These are phyloP conservation scores for Uropetala carovei DNA, from an alignment of 2,888 invertebrate species.

Conservation along the genomic window DNA sequence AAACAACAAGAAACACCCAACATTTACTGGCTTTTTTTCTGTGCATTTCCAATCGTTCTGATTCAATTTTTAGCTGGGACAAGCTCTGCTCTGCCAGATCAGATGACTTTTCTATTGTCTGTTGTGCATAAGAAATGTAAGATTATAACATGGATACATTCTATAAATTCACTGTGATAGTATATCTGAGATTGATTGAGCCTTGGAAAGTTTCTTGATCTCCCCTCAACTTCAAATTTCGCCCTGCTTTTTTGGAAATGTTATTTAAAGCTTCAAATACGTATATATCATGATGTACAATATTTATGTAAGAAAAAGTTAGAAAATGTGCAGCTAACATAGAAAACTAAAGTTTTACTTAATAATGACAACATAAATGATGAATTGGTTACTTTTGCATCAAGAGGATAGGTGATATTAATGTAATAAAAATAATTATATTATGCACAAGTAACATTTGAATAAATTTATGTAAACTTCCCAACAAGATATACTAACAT, in stretches of 20 bases:
- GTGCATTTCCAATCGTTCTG: slow-evolving; percentile 88
- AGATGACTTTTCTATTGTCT: slow-evolving; percentile 86
- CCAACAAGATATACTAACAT: slow-evolving; percentile 76
- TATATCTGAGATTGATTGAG: too few species aligned
- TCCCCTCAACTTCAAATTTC: too few species aligned
- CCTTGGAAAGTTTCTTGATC: too few species aligned
- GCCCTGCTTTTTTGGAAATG: too few species aligned
- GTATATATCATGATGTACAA: too few species aligned
- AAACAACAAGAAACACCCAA: slow-evolving; percentile 95
- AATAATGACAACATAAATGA: too few species aligned
- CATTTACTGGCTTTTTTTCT: slow-evolving; percentile 93
- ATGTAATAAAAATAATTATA: neutral
- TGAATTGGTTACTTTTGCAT: too few species aligned
- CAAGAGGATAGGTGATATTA: neutral
- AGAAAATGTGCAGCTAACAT: too few species aligned
- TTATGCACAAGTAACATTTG: neutral
- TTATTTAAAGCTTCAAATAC: too few species aligned
- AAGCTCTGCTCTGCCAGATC: slow-evolving; percentile 88
- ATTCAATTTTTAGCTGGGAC: slow-evolving; percentile 86
- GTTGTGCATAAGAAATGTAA: slow-evolving; percentile 72
- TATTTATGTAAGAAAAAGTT: too few species aligned
- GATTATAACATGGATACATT: neutral
- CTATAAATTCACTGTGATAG: too few species aligned
- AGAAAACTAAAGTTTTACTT: too few species aligned
- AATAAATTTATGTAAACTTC: neutral